Percentiles rank a stretch among this genome's conserved stretches.
These are phyloP conservation scores for Sphenopsis melanotis DNA, from an alignment of 2,797 vertebrate species.

Conservation along the genomic window DNA sequence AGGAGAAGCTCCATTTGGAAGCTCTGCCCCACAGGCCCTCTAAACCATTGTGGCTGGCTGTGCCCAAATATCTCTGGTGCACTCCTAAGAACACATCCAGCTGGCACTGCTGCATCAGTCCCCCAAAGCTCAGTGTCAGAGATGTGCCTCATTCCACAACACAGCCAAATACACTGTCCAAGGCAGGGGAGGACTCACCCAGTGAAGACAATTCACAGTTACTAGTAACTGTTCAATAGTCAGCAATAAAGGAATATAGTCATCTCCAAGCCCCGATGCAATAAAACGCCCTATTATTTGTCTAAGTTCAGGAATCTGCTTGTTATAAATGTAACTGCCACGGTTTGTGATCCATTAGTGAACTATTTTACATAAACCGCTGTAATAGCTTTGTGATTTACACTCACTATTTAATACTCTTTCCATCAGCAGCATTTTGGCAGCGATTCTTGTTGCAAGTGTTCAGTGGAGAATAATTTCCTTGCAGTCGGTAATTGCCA, in stretches of 20 bases:
- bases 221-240: neutral
- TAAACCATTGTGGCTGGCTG: neutral
- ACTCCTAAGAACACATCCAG: neutral
- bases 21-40: neutral
- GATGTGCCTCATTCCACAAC: neutral
- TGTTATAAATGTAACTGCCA: neutral
- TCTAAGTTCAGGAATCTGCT: neutral
- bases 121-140: neutral
- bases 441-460: neutral
- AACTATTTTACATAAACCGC: neutral
- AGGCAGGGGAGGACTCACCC: neutral
- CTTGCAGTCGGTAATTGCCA: slow-evolving; percentile 16
- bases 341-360: neutral
- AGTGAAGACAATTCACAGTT: neutral
- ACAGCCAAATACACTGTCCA: neutral
- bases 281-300: neutral
- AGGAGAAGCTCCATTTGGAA: neutral
- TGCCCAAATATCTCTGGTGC: neutral
- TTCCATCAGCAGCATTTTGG: slow-evolving; percentile 7
- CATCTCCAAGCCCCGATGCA: neutral
- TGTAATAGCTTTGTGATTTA: neutral
- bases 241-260: neutral
- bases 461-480: slow-evolving; percentile 3
- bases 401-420: neutral
- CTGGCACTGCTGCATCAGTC: neutral